Percentiles rank a stretch among this genome's conserved stretches.
Conservation (phyloP, 2,113 vertebrate species). For the Nansenia antarctica region DNA sequence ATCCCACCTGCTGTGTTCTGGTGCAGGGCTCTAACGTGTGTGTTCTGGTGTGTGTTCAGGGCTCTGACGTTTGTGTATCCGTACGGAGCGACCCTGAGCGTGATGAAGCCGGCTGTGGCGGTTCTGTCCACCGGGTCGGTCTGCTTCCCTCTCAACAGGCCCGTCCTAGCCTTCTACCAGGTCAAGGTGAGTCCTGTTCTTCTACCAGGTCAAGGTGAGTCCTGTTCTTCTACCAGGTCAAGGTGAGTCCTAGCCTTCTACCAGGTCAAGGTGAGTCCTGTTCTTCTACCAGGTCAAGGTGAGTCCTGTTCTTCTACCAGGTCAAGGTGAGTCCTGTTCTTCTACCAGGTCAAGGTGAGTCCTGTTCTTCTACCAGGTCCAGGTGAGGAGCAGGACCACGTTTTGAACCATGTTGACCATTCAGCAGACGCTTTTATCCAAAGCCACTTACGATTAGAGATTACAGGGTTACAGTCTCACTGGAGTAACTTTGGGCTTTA, state of each 20-base stretch:
- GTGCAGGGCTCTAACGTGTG: too few relatives aligned
- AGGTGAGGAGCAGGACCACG: slow-evolving; percentile 70
- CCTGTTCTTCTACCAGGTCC: slow-evolving; percentile 87
- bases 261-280: too few relatives aligned
- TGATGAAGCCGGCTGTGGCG: slow-evolving; percentile 92
- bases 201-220: slow-evolving; percentile 89
- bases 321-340: slow-evolving; percentile 87
- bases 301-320: slow-evolving; percentile 87
- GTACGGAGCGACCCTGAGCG: slow-evolving; percentile 90
- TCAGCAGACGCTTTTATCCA: neutral
- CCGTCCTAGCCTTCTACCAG: slow-evolving; percentile 89
- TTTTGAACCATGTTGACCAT: too few relatives aligned
- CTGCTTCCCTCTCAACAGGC: slow-evolving; percentile 85
- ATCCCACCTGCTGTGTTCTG: too few relatives aligned
- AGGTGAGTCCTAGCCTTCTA: too few relatives aligned
- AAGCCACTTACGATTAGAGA: too few relatives aligned
- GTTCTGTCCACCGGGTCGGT: slow-evolving; percentile 93
- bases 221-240: slow-evolving; percentile 87
- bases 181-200: slow-evolving; percentile 89
- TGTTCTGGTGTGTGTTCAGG: too few relatives aligned
- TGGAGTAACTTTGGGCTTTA: too few relatives aligned
- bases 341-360: too few relatives aligned
- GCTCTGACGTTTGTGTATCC: slow-evolving; percentile 94
- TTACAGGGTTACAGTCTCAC: too few relatives aligned
- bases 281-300: slow-evolving; percentile 92